These are phyloP conservation scores for Triplophysa bombifrons DNA, from an alignment of 2,797 vertebrate species.

Conservation along the genomic window DNA sequence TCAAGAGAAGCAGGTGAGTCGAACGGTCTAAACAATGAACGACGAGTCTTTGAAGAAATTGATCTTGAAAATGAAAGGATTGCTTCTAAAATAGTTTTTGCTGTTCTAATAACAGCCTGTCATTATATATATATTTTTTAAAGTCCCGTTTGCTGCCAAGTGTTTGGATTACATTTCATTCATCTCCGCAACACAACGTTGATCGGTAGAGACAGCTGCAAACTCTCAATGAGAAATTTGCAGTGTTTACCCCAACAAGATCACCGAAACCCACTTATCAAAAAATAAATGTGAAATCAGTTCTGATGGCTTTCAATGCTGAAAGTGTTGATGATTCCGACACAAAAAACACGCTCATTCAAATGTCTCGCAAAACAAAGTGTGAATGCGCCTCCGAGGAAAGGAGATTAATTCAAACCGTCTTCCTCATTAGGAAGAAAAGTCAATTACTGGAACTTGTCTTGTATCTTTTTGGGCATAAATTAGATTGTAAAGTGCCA, in stretches of 20 bases:
- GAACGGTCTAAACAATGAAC: neutral
- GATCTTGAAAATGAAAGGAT: neutral
- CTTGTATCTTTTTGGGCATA: constrained; percentile 41
- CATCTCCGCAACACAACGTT: neutral
- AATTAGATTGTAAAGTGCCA: constrained; percentile 21
- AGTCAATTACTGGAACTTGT: constrained; percentile 30
- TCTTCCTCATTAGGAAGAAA: constrained; percentile 45
- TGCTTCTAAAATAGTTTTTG: neutral
- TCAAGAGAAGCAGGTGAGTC: constrained; percentile 94
- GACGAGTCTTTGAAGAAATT: neutral
- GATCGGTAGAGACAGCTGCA: neutral
- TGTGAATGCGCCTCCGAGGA: constrained; percentile 10
- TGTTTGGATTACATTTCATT: constrained; percentile 15
- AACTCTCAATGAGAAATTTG: neutral
- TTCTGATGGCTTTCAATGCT: constrained; percentile 7
- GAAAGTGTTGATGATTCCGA: constrained; percentile 36
- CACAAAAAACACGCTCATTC: constrained; percentile 26
- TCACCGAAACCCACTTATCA: neutral
- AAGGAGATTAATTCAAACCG: constrained; percentile 19
- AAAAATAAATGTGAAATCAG: constrained; percentile 18
- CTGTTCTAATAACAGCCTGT: constrained; percentile 7
- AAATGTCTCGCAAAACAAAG: constrained; percentile 45
- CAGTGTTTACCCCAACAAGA: constrained; percentile 1
- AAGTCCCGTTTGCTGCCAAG: neutral
- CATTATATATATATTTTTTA: neutral